These are phyloP conservation scores for Globia sparganii DNA, from an alignment of 2,888 invertebrate species.

Conservation along the genomic window DNA sequence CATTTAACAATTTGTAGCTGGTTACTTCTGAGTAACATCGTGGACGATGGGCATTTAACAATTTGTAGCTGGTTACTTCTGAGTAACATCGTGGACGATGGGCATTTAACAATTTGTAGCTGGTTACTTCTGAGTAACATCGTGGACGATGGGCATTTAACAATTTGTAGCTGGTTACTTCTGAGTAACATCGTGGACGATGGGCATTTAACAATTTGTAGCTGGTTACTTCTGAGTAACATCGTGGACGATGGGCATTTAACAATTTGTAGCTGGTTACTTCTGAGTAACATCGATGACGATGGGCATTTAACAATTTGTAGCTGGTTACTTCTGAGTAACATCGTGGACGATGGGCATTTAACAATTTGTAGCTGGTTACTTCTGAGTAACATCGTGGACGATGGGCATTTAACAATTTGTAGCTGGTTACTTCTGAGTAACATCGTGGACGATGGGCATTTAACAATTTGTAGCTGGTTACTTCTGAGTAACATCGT, in stretches of 20 bases:
- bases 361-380: neutral
- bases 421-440: no score
- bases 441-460: neutral
- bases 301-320: neutral
- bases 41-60: neutral
- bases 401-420: neutral
- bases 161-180: neutral
- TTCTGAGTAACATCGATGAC: neutral
- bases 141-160: neutral
- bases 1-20: neutral
- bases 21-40: neutral
- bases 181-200: neutral
- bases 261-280: neutral
- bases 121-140: neutral
- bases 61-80: neutral
- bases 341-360: neutral
- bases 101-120: neutral
- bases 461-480: neutral
- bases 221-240: neutral
- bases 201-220: neutral
- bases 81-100: neutral
- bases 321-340: neutral
- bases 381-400: neutral
- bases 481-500: neutral
- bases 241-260: neutral